Percentiles rank a stretch among this genome's conserved stretches.
These are phyloP conservation scores for Neotragus pygmaeus DNA, from an alignment of 2,113 vertebrate species.

Conservation along the genomic window DNA sequence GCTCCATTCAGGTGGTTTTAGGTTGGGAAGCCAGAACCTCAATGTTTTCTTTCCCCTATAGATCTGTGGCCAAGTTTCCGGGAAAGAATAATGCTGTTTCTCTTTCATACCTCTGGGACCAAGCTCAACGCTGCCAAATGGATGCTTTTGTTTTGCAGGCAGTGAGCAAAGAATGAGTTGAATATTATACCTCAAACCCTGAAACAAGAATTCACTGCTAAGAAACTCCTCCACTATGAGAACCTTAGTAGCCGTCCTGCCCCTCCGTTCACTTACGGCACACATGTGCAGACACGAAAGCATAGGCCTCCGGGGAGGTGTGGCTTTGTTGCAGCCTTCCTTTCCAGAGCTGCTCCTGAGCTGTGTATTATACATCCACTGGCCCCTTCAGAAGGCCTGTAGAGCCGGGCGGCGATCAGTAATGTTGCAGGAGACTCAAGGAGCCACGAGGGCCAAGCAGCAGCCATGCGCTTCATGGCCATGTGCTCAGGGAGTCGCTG, in stretches of 20 bases:
- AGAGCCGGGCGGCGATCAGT: background rate
- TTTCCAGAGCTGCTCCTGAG: background rate
- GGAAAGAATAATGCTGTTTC: slow-evolving; percentile 29
- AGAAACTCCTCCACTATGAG: background rate
- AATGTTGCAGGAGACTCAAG: background rate
- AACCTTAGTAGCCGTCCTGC: background rate
- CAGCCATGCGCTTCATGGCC: background rate
- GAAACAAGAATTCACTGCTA: background rate
- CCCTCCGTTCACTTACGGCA: background rate
- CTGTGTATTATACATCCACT: background rate
- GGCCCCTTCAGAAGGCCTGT: background rate
- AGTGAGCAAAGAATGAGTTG: background rate
- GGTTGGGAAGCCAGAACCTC: slow-evolving; percentile 1
- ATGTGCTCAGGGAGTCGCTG: background rate
- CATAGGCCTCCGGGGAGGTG: background rate
- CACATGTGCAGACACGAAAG: background rate
- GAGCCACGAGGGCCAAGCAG: background rate
- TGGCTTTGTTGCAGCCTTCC: background rate
- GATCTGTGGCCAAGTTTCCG: background rate
- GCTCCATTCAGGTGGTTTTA: background rate
- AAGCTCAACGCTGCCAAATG: background rate
- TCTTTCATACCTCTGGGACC: background rate
- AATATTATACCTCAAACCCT: background rate
- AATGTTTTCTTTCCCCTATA: background rate
- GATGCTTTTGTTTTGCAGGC: slow-evolving; percentile 10